Evolutionary conservation across 2,113 vertebrate species (phyloP).

Genomic region (Mungos mungo): DNA sequence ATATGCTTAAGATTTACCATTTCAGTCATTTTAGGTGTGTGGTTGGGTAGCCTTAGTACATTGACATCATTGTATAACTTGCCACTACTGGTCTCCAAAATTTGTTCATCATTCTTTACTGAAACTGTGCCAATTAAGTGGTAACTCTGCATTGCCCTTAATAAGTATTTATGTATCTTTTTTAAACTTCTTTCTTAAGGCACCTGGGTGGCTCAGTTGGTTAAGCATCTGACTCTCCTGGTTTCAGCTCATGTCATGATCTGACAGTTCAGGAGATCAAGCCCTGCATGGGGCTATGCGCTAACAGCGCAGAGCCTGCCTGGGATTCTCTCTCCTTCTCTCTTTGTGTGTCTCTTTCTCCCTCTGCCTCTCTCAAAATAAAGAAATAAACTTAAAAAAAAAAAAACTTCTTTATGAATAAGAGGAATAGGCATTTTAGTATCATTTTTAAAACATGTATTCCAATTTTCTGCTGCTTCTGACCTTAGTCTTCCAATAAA

Average conservation of each 20-base stretch:
- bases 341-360: no score
- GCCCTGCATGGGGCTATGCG: no score
- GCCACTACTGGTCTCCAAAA: not conserved
- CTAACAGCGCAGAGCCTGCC: no score
- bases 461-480: conserved; percentile 36
- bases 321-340: no score
- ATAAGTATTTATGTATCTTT: not conserved
- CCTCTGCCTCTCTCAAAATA: no score
- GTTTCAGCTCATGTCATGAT: no score
- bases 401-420: conserved; percentile 26
- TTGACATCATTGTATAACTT: not conserved
- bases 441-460: conserved; percentile 13
- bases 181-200: no score
- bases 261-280: no score
- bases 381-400: no score
- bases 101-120: not conserved
- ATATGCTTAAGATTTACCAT: not conserved
- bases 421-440: not conserved
- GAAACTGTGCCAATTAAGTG: not conserved
- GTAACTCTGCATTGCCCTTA: not conserved
- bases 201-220: no score
- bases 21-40: not conserved
- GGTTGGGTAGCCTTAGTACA: not conserved
- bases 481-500: not conserved
- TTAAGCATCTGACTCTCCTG: no score